Conservation (phyloP, 1,140 invertebrate genomes). For the Bombus cullumanus region DNA sequence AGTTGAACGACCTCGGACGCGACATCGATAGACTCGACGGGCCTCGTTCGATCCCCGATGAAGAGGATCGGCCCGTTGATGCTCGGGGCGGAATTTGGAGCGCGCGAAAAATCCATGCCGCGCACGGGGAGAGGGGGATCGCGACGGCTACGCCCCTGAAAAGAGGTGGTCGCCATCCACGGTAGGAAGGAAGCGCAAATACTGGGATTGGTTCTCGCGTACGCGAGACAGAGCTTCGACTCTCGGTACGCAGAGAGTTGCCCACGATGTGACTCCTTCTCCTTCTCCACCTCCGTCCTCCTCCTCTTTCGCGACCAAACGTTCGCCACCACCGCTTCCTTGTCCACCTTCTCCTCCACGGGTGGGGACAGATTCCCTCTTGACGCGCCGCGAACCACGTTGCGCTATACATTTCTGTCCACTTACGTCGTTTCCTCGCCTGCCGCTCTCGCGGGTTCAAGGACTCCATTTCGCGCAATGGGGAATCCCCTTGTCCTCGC, state of each 20-base stretch:
- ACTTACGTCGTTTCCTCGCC: conserved; percentile 62
- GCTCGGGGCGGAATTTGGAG: conserved; percentile 69
- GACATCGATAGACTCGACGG: conserved; percentile 16
- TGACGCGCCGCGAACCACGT: conserved; percentile 74
- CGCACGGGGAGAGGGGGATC: conserved; percentile 51
- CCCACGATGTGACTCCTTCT: conserved; percentile 70
- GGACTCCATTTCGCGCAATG: conserved; percentile 49
- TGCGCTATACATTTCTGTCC: conserved; percentile 73
- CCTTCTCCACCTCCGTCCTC: conserved; percentile 45
- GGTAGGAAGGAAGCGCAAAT: conserved; percentile 82
- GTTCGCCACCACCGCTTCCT: conserved; percentile 35
- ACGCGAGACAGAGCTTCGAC: conserved; percentile 73
- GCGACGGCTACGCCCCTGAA: conserved; percentile 80
- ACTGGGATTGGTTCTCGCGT: conserved; percentile 81
- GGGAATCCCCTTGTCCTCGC: conserved; percentile 41
- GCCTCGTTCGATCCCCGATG: conserved; percentile 59
- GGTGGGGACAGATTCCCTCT: conserved; percentile 77
- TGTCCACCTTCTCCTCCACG: conserved; percentile 55
- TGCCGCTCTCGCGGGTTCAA: conserved; percentile 57
- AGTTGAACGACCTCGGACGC: conserved; percentile 58
- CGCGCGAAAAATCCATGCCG: conserved; percentile 76
- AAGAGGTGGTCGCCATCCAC: conserved; percentile 81
- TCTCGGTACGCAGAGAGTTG: conserved; percentile 72
- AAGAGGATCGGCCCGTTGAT: conserved; percentile 43
- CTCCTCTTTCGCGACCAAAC: conserved; percentile 26